These are phyloP conservation scores for Ormyrus rosae DNA, from an alignment of 2,888 invertebrate genomes.

Conservation along the genomic window DNA sequence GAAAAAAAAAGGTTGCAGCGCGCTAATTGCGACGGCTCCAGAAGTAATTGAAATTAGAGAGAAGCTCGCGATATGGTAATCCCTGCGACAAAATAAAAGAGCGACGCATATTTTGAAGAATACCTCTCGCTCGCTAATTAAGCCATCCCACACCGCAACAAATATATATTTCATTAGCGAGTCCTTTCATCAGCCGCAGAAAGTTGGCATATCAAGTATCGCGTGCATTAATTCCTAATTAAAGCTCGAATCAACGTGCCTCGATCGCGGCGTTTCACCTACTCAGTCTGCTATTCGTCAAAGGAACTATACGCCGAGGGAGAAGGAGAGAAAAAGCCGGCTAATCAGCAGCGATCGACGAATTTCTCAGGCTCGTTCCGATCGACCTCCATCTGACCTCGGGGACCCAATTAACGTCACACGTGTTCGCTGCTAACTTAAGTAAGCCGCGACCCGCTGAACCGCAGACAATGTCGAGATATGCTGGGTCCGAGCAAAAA, in stretches of 20 bases:
- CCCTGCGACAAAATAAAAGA: too few species aligned
- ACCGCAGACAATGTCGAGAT: constrained; percentile 1
- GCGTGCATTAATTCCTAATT: constrained; percentile 30
- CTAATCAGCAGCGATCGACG: constrained; percentile 24
- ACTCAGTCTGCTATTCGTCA: not conserved
- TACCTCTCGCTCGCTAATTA: too few species aligned
- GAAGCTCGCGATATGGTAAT: too few species aligned
- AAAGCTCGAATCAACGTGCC: constrained; percentile 10
- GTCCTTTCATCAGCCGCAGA: not conserved
- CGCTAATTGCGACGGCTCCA: too few species aligned
- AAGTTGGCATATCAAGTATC: not conserved
- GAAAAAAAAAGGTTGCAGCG: too few species aligned
- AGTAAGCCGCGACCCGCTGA: constrained; percentile 9
- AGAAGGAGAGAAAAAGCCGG: too few species aligned
- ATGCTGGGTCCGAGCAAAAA: too few species aligned
- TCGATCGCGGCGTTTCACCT: not conserved
- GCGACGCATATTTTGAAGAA: too few species aligned
- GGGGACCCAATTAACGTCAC: constrained; percentile 24
- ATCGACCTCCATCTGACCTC: constrained; percentile 25
- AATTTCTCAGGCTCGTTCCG: constrained; percentile 24
- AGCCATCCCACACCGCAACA: too few species aligned
- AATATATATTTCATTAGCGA: constrained; percentile 20
- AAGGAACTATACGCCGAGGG: too few species aligned
- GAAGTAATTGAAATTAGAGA: too few species aligned
- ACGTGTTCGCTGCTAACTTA: not conserved